phyloP scores from a whole-genome alignment of 2,888 invertebrate genomes.

The Plebejus argus region DNA sequence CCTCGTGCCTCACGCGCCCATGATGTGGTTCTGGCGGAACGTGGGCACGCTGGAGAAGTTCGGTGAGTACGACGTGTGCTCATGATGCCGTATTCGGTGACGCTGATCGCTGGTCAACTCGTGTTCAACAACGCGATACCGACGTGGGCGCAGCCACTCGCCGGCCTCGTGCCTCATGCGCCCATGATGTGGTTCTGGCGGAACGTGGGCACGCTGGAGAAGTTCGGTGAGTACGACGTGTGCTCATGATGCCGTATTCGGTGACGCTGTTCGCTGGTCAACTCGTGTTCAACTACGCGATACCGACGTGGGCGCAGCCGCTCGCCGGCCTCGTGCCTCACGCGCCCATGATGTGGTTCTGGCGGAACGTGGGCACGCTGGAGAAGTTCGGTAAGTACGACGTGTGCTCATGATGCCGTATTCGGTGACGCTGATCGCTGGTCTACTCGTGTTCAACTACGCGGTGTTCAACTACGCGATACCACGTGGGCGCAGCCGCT shows the following conservation, averaged over 20 bases:
- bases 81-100: slow-evolving; percentile 27
- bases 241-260: neutral
- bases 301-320: slow-evolving; percentile 35
- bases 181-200: slow-evolving; percentile 59
- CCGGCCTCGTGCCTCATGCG: slow-evolving; percentile 57
- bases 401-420: neutral
- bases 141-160: slow-evolving; percentile 35
- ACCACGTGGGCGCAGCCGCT: slow-evolving; percentile 37
- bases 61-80: slow-evolving; percentile 52
- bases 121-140: slow-evolving; percentile 14
- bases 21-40: slow-evolving; percentile 57
- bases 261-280: slow-evolving; percentile 42
- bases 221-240: slow-evolving; percentile 54
- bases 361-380: slow-evolving; percentile 49
- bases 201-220: slow-evolving; percentile 51
- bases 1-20: slow-evolving; percentile 58
- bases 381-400: slow-evolving; percentile 59
- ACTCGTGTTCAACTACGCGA: slow-evolving; percentile 25
- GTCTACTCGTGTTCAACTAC: slow-evolving; percentile 23
- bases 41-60: slow-evolving; percentile 49
- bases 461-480: too few species aligned
- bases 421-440: slow-evolving; percentile 44
- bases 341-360: slow-evolving; percentile 57
- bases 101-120: slow-evolving; percentile 43
- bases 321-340: slow-evolving; percentile 57